Percentiles rank a stretch among this genome's conserved stretches.
Evolutionary conservation across 2,888 invertebrate species (phyloP).

Genomic region (Augochlorella aurata): DNA sequence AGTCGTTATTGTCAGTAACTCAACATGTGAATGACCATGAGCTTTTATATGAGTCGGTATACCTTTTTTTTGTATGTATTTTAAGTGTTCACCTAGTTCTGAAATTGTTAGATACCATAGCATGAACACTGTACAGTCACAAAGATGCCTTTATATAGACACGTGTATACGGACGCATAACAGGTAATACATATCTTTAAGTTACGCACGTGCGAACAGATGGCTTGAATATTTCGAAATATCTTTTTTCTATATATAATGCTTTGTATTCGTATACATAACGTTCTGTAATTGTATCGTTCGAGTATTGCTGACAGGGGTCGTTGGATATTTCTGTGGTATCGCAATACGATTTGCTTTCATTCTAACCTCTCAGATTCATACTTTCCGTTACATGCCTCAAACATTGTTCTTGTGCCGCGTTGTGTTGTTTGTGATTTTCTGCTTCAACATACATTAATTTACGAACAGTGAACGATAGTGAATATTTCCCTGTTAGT

Average conservation of each 20-base stretch:
- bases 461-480: neutral
- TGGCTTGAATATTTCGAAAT: conserved; percentile 12
- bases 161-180: conserved; percentile 29
- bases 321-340: conserved; percentile 10
- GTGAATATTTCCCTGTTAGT: neutral
- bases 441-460: neutral
- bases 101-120: conserved; percentile 25
- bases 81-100: neutral
- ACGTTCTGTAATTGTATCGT: neutral
- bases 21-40: conserved; percentile 17
- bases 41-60: conserved; percentile 4
- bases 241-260: neutral
- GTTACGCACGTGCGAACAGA: conserved; percentile 39
- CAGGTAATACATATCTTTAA: conserved; percentile 24
- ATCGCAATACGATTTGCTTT: conserved; percentile 21
- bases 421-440: neutral
- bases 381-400: neutral
- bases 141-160: conserved; percentile 41
- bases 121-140: conserved; percentile 10
- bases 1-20: conserved; percentile 14
- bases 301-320: conserved; percentile 2
- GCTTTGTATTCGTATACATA: neutral
- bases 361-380: conserved; percentile 48
- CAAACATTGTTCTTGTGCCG: conserved; percentile 6
- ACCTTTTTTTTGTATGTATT: conserved; percentile 6